Evolutionary conservation across 2,888 invertebrate genomes (phyloP), one percentile per base, ranked within the genome.

Genomic region (Boloria euphrosyne): DNA sequence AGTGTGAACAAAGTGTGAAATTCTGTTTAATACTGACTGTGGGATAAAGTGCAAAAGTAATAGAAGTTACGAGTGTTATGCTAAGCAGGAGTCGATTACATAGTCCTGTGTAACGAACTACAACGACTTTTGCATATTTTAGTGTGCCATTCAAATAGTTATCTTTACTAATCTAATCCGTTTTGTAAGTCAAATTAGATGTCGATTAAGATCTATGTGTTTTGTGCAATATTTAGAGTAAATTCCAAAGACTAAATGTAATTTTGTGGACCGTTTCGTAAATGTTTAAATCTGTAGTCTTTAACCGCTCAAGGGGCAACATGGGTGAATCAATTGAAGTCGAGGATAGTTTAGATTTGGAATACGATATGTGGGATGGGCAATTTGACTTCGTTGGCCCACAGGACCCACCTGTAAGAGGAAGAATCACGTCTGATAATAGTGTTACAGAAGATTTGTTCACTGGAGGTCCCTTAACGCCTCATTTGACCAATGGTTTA

Each of bases 331-430:
- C 85, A 50, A 80, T 89, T 66, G 93, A 92, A 62, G 87, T 87
- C 70, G 93, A 89, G 79, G 94, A 94, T 75, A 94, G 93, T 80
- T 85, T 95, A 77, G 96, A 96, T 80, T 92, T 96, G 86, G 96
- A 96, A 85, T 96, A 96, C 85, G 97, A 97, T 82, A 95, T 96
- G 94, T 97, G 97, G 97, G 96, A 96, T 84, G 97, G 97, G 67
- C 97, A 97, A 89, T 97, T 97, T 80, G 96, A 96, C 88, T 96
- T 96, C 86, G 94, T 96, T 76, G 96, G 96, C 52, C 93, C 94
- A 13, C 93, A 92, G 76, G 90, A 85, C 4, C 82, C 87, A 1
- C 84, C 85, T 16, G 86, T 84, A 69, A 80, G 90, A 49, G 78
- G 77, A 14, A 83, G 92, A 62, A 85, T 90, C 67, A 86, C 85